Evolutionary conservation across 2,797 vertebrate species (phyloP), one percentile per base, ranked within the genome.

Genomic region (Etheostoma nigrum): DNA sequence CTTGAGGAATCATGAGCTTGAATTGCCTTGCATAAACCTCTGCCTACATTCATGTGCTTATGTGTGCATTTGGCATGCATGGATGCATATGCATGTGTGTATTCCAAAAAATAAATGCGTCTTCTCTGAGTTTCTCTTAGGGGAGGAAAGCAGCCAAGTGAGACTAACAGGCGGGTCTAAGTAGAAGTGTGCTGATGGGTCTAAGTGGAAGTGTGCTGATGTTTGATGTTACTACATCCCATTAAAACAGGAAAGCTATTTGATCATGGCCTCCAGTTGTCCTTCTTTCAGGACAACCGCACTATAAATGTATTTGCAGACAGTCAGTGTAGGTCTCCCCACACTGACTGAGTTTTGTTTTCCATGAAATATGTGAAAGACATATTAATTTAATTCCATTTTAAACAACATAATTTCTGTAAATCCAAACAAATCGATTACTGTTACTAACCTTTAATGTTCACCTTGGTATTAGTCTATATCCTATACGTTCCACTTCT

Each of bases 121-220:
- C 59, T 87, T 87, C 73, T 74, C 44, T 3, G 73, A 65, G 70
- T 72, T 86, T 81, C 63, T 87, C 82, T 70, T 62, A 2, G 45
- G 79, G 79, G 76, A 81, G 55, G 57, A 78, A 76, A 25, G 86
- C 91, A 87, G 82, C 81, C 88, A 69, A 48, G 85, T 91, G 89
- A 88, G 80, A 90, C 90, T 90, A 92, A 90, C 87, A 86, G 85
- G 87, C 85, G 27, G 84, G 65, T 86, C 85, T 89, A 82, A 91
- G 89, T 89, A 89, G 84, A 90, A 84, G 80, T 74, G 55, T 86
- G 86, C 78, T 86, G 79, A 86, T 87, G 85, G 36, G 36, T 40
- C 74, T 83, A 86, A 87, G 84, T 85, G 82, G 74, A 86, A 80
- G 85, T 64, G 61, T 90, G 89, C 86, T 88, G 86, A 90, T 91